Conservation (phyloP, 92 coral and sea anemone species). For the Epizoanthus ramosus region DNA sequence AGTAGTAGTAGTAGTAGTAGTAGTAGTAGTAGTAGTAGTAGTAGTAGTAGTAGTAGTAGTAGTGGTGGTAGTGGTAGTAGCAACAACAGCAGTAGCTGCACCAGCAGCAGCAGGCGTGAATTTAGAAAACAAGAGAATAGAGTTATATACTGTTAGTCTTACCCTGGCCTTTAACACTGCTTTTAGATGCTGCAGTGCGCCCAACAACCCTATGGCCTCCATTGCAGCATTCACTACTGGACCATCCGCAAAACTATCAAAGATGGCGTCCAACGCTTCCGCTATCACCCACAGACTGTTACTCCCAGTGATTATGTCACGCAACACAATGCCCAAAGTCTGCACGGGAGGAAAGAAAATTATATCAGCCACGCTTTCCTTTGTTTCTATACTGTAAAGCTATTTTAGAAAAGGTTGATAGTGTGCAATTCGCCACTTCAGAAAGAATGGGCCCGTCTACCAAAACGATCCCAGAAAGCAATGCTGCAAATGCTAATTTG, state of each 20-base stretch:
- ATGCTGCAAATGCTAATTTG: too few species aligned
- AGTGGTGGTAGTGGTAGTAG: not conserved
- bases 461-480: too few species aligned
- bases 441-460: too few species aligned
- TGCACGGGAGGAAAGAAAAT: slow-evolving; percentile 17
- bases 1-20: too few species aligned
- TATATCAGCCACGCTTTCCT: not conserved
- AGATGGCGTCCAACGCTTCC: slow-evolving; percentile 93
- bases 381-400: not conserved
- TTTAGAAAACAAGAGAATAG: not conserved
- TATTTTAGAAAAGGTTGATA: not conserved
- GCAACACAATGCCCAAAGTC: slow-evolving; percentile 88
- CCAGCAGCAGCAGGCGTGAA: not conserved
- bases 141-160: slow-evolving; percentile 28
- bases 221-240: slow-evolving; percentile 82
- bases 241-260: slow-evolving; percentile 96
- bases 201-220: slow-evolving; percentile 72
- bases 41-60: not conserved
- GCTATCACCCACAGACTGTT: slow-evolving; percentile 89
- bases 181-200: slow-evolving; percentile 70
- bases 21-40: too few species aligned
- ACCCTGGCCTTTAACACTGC: slow-evolving; percentile 86
- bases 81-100: too few species aligned
- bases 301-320: slow-evolving; percentile 75
- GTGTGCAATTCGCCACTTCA: too few species aligned